phyloP scores from a whole-genome alignment of 2,113 vertebrate genomes.

The Corythoichthys intestinalis region DNA sequence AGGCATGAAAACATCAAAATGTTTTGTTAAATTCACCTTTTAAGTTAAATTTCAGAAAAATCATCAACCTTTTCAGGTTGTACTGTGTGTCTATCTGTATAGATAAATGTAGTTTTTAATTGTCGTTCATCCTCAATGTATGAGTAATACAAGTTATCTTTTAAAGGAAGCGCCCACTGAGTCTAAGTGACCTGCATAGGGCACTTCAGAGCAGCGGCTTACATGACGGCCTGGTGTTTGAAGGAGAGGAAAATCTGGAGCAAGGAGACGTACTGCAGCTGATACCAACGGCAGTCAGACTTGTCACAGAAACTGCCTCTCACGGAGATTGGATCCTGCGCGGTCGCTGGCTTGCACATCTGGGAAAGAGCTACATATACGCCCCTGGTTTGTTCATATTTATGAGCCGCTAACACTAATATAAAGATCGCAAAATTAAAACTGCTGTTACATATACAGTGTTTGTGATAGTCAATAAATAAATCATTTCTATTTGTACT shows the following conservation, averaged over 20 bases:
- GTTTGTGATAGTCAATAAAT: not conserved
- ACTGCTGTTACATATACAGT: not conserved
- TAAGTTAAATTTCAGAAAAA: too few relatives aligned
- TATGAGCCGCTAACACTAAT: too few relatives aligned
- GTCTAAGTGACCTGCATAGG: conserved; percentile 81
- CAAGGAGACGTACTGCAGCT: conserved; percentile 75
- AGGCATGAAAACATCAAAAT: too few relatives aligned
- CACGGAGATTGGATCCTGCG: conserved; percentile 91
- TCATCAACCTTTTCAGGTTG: too few relatives aligned
- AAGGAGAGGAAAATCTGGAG: conserved; percentile 56
- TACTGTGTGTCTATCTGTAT: too few relatives aligned
- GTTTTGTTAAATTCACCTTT: too few relatives aligned
- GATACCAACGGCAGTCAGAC: conserved; percentile 78
- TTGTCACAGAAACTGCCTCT: conserved; percentile 83
- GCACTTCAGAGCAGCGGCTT: conserved; percentile 75
- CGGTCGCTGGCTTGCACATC: conserved; percentile 86
- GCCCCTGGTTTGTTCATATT: conserved; percentile 58
- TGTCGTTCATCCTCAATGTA: not conserved
- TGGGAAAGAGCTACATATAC: conserved; percentile 77
- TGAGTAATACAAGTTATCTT: conserved; percentile 1
- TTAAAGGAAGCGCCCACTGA: conserved; percentile 81
- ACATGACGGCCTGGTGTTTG: conserved; percentile 70
- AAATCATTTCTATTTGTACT: not conserved
- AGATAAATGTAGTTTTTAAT: too few relatives aligned
- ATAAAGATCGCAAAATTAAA: not conserved